Percentiles rank a stretch among this genome's conserved stretches.
phyloP scores from a whole-genome alignment of 2,113 vertebrate species.

The Podarcis raffonei region DNA sequence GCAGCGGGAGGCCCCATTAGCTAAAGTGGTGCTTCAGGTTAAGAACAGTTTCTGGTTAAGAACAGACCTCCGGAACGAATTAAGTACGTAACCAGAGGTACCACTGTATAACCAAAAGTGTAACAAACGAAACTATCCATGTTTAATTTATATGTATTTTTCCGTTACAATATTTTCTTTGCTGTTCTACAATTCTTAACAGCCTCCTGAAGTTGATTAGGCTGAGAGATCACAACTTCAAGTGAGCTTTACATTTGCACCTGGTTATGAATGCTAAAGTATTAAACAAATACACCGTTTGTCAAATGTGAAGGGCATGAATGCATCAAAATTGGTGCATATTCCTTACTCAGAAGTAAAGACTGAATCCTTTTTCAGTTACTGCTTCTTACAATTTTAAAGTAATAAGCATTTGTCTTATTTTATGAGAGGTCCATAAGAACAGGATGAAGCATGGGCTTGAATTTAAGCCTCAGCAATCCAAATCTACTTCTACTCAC shows the following conservation, averaged over 20 bases:
- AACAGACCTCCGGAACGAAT: no score
- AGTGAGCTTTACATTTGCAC: background rate
- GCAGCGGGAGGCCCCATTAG: no score
- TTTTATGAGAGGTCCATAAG: background rate
- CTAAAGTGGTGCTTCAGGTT: no score
- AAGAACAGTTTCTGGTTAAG: no score
- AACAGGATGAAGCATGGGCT: no score
- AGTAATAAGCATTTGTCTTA: background rate
- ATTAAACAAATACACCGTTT: background rate
- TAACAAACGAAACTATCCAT: no score
- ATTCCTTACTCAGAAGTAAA: background rate
- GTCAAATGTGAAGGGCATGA: background rate
- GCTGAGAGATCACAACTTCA: background rate
- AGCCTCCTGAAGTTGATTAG: background rate
- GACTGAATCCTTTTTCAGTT: background rate
- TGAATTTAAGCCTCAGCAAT: background rate
- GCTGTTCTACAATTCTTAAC: background rate
- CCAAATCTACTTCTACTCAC: background rate
- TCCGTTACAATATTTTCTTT: no score
- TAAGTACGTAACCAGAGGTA: no score
- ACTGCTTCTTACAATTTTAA: background rate
- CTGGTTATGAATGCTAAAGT: background rate
- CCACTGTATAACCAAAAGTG: background rate
- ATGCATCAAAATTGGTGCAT: background rate
- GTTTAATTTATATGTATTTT: no score